Evolutionary conservation across 2,888 invertebrate genomes (phyloP).

Genomic region (Lochmaea capreae): DNA sequence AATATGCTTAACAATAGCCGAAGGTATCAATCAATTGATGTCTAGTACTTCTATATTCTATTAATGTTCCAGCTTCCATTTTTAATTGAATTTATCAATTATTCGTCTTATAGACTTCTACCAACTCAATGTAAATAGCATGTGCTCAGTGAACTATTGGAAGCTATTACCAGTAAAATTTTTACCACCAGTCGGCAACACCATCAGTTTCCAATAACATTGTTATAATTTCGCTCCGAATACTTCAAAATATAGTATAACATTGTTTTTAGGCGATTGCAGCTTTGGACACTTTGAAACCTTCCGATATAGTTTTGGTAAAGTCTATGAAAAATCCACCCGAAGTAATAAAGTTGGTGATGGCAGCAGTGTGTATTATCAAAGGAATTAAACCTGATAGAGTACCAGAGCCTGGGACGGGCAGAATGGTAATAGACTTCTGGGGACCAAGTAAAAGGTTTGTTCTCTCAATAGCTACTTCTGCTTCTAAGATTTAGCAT

Average conservation of each 20-base stretch:
- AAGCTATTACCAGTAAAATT: no score
- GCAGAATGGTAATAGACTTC: constrained; percentile 79
- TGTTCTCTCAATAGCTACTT: not conserved
- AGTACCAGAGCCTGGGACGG: constrained; percentile 78
- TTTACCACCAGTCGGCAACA: no score
- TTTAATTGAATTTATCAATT: no score
- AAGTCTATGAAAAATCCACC: constrained; percentile 93
- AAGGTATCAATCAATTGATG: not conserved
- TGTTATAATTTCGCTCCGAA: no score
- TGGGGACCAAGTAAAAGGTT: constrained; percentile 85
- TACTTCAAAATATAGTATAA: not conserved
- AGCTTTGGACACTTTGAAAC: constrained; percentile 87
- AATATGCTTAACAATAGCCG: not conserved
- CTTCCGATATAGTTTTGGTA: constrained; percentile 85
- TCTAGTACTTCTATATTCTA: no score
- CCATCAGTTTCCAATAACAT: no score
- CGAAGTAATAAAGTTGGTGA: constrained; percentile 82
- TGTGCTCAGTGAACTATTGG: no score
- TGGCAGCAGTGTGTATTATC: constrained; percentile 93
- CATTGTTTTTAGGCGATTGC: constrained; percentile 67
- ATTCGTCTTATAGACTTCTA: no score
- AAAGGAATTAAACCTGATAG: constrained; percentile 82
- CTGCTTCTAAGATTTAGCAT: no score
- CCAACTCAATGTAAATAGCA: no score
- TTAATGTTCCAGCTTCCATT: no score